phyloP scores from a whole-genome alignment of 1,140 invertebrate species.

The Hormaphis cornu region DNA sequence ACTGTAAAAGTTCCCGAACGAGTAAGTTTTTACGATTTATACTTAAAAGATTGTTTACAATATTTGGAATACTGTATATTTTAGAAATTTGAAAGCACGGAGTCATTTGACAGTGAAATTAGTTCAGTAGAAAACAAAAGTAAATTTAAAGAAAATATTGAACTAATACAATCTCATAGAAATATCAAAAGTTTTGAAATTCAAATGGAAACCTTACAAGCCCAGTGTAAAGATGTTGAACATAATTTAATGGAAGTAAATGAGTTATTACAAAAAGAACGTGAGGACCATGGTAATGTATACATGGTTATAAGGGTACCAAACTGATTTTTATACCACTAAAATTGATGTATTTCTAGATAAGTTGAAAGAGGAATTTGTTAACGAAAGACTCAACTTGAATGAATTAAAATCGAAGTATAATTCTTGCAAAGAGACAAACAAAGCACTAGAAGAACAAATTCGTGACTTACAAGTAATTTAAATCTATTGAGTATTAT shows the following conservation, averaged over 20 bases:
- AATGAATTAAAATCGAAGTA: slow-evolving; percentile 5
- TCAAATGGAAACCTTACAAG: slow-evolving; percentile 20
- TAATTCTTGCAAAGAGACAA: slow-evolving; percentile 9
- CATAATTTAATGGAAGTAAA: not conserved
- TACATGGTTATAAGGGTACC: no score
- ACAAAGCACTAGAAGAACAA: slow-evolving; percentile 26
- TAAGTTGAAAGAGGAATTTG: not conserved
- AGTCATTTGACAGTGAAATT: slow-evolving; percentile 24
- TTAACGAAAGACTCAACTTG: not conserved
- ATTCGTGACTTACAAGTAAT: slow-evolving; percentile 27
- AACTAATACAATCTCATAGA: slow-evolving; percentile 24
- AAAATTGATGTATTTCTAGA: not conserved
- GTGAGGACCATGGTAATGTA: not conserved
- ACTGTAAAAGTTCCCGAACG: slow-evolving; percentile 7
- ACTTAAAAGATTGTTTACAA: not conserved
- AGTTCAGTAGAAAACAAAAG: slow-evolving; percentile 17
- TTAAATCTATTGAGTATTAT: not conserved
- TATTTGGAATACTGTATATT: not conserved
- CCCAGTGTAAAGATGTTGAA: slow-evolving; percentile 5
- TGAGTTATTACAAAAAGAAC: slow-evolving; percentile 13
- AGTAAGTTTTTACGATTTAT: not conserved
- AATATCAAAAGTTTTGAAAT: slow-evolving; percentile 16
- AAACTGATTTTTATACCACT: no score
- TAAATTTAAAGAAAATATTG: slow-evolving; percentile 29
- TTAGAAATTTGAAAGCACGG: slow-evolving; percentile 28